These are phyloP conservation scores for Nylanderia fulva DNA, from an alignment of 1,140 invertebrate genomes.

Conservation along the genomic window DNA sequence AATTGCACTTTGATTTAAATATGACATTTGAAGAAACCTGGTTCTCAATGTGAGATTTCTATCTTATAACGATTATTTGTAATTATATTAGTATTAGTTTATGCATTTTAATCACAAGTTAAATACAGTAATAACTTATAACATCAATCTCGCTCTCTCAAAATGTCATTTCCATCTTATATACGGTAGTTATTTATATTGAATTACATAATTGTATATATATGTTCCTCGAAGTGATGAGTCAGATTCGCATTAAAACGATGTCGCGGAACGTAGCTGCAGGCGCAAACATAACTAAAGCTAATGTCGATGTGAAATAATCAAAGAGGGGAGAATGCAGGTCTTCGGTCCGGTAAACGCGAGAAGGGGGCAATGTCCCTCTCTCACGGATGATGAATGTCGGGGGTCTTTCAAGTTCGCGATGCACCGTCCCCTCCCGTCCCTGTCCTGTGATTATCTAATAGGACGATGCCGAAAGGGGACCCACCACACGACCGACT, in stretches of 20 bases:
- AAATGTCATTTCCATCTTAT: no score
- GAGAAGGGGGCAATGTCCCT: constrained; percentile 40
- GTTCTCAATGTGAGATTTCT: background rate
- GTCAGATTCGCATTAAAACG: background rate
- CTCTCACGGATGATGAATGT: constrained; percentile 72
- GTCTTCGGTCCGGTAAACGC: constrained; percentile 53
- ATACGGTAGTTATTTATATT: no score
- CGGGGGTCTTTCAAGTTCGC: constrained; percentile 72
- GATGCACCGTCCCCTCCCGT: constrained; percentile 30
- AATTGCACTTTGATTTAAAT: constrained; percentile 21
- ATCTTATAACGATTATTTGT: background rate
- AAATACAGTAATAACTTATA: background rate
- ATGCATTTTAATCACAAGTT: background rate
- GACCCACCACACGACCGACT: constrained; percentile 21
- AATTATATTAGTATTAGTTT: constrained; percentile 2
- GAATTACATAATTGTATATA: no score
- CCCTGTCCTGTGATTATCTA: constrained; percentile 71
- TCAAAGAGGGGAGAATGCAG: constrained; percentile 54
- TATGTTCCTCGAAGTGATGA: background rate
- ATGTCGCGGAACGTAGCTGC: background rate
- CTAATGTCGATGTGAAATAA: background rate
- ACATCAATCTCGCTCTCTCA: no score
- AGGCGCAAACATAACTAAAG: constrained; percentile 16
- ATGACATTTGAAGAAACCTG: background rate
- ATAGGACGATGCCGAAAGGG: constrained; percentile 54